Conservation (phyloP, 30 jellyfish, hydroid and myxozoan species). For the Nemopilema nomurai region DNA sequence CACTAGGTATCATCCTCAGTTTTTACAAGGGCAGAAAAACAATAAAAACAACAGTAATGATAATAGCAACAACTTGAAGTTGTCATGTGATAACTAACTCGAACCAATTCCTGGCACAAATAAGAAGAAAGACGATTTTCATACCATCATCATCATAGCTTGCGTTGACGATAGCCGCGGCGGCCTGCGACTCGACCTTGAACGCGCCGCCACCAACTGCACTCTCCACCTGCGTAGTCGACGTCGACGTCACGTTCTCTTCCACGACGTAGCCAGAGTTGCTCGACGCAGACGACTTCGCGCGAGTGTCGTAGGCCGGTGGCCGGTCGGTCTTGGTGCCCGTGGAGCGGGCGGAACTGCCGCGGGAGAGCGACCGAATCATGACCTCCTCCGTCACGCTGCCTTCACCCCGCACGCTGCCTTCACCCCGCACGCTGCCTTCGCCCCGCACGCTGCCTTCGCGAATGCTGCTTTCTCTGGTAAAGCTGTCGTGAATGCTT, state of each 20-base stretch:
- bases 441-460: conserved; percentile 12
- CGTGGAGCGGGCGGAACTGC: conserved; percentile 55
- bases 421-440: background rate
- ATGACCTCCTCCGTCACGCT: conserved; percentile 49
- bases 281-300: conserved; percentile 19
- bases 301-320: conserved; percentile 52
- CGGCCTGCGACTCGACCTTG: conserved; percentile 7
- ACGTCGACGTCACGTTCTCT: conserved; percentile 40
- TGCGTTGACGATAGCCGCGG: conserved; percentile 30
- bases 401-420: conserved; percentile 16
- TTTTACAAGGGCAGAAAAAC: too few species aligned
- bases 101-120: background rate
- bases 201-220: conserved; percentile 23
- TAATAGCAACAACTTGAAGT: too few species aligned
- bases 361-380: conserved; percentile 43
- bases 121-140: background rate
- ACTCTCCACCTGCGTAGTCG: conserved; percentile 43
- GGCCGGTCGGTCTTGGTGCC: conserved; percentile 66
- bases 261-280: conserved; percentile 44
- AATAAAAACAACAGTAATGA: too few species aligned
- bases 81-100: too few species aligned
- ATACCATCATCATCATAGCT: conserved; percentile 40
- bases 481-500: background rate
- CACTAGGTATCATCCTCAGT: too few species aligned
- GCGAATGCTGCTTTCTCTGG: conserved; percentile 22